phyloP scores from a whole-genome alignment of 2,888 invertebrate genomes.

The Drosophila pseudotalamancana region DNA sequence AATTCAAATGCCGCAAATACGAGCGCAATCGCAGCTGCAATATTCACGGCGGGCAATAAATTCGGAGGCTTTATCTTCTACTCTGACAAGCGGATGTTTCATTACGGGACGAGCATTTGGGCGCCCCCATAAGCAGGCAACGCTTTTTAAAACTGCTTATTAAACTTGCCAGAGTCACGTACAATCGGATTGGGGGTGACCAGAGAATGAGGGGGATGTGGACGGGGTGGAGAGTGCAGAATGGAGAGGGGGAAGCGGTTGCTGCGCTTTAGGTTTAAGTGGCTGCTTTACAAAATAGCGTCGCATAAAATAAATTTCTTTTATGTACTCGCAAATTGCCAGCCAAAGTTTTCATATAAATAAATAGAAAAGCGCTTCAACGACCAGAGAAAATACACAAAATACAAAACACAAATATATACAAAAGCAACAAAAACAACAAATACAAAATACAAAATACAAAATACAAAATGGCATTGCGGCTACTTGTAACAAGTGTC shows the following conservation, averaged over 20 bases:
- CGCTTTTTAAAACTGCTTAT: constrained; percentile 65
- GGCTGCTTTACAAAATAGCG: constrained; percentile 77
- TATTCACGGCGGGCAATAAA: constrained; percentile 55
- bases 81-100: constrained; percentile 68
- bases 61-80: constrained; percentile 56
- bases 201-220: not conserved
- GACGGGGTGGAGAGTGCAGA: not conserved
- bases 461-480: constrained; percentile 59
- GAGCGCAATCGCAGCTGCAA: constrained; percentile 56
- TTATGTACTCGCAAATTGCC: constrained; percentile 79
- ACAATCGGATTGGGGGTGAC: constrained; percentile 9
- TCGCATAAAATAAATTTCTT: constrained; percentile 76
- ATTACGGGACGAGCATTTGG: constrained; percentile 29
- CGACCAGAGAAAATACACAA: constrained; percentile 46
- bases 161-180: constrained; percentile 66
- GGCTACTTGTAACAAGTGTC: constrained; percentile 74
- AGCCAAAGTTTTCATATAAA: constrained; percentile 77
- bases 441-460: constrained; percentile 21
- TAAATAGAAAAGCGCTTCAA: constrained; percentile 70
- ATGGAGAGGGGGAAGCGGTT: not conserved
- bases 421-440: constrained; percentile 11
- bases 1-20: constrained; percentile 56
- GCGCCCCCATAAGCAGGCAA: constrained; percentile 55
- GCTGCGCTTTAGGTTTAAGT: constrained; percentile 70
- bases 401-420: constrained; percentile 14